These are phyloP conservation scores for Opisthograptis luteolata DNA, from an alignment of 2,888 invertebrate genomes.

Conservation along the genomic window DNA sequence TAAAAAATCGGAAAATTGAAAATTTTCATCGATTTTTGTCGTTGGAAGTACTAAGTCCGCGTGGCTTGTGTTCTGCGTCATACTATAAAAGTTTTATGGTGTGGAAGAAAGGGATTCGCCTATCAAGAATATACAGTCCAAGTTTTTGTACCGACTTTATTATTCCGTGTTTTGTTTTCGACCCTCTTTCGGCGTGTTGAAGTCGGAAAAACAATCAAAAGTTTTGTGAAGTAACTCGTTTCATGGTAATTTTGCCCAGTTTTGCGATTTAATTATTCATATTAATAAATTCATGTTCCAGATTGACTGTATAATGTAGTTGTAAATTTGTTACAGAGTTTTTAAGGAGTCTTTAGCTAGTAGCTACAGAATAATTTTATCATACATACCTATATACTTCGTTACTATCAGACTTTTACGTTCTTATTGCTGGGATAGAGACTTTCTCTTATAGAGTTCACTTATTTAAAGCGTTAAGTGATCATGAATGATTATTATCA, in stretches of 20 bases:
- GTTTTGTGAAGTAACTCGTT: slow-evolving; percentile 33
- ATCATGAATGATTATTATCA: too few species aligned
- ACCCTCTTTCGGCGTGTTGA: slow-evolving; percentile 29
- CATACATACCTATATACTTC: too few species aligned
- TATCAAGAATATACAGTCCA: slow-evolving; percentile 70
- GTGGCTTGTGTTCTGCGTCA: slow-evolving; percentile 45
- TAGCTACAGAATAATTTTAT: too few species aligned
- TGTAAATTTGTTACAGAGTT: neutral
- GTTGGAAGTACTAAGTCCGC: neutral
- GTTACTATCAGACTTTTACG: too few species aligned
- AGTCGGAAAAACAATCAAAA: slow-evolving; percentile 40
- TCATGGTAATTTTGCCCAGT: slow-evolving; percentile 31
- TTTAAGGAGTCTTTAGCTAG: neutral
- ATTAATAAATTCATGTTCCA: slow-evolving; percentile 25
- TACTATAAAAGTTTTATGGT: slow-evolving; percentile 77
- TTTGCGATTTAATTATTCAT: slow-evolving; percentile 21
- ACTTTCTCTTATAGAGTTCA: too few species aligned
- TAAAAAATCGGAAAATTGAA: too few species aligned
- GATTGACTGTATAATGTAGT: slow-evolving; percentile 16
- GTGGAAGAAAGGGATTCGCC: slow-evolving; percentile 74
- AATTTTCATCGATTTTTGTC: too few species aligned
- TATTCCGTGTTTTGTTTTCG: slow-evolving; percentile 39
- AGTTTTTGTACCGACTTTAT: slow-evolving; percentile 68
- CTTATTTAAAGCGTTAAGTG: too few species aligned
- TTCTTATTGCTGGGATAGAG: too few species aligned